Evolutionary conservation across 53 echinoderm and acorn worm species (phyloP).

Genomic region (Mesocentrotus franciscanus): DNA sequence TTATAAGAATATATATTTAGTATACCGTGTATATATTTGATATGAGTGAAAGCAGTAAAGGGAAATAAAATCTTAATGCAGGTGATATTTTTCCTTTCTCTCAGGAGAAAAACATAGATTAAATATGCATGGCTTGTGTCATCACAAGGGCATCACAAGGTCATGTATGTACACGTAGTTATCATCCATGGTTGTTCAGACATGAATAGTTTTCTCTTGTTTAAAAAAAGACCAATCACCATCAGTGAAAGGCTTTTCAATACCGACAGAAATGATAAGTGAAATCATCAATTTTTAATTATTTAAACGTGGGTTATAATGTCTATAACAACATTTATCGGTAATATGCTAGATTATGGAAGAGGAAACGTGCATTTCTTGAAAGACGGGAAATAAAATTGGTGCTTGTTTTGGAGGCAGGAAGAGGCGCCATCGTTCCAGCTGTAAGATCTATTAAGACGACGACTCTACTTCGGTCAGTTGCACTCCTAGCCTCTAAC

Average conservation of each 20-base stretch:
- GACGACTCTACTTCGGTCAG: neutral
- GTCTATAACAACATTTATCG: too few relatives aligned
- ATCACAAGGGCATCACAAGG: neutral
- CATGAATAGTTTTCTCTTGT: too few relatives aligned
- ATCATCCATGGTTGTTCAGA: neutral
- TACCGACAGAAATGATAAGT: too few relatives aligned
- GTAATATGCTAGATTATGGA: neutral
- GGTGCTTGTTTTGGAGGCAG: neutral
- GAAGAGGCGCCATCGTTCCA: constrained; percentile 6
- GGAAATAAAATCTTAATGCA: neutral
- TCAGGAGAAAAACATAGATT: neutral
- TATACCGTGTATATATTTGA: too few relatives aligned
- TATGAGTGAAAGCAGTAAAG: neutral
- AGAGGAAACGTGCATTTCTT: neutral
- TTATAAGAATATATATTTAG: too few relatives aligned
- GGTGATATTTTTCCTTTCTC: neutral
- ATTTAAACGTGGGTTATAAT: too few relatives aligned
- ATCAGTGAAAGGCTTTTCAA: too few relatives aligned
- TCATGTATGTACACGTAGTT: neutral
- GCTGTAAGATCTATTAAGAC: constrained; percentile 27
- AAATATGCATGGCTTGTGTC: neutral
- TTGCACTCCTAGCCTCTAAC: neutral
- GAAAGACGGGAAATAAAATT: neutral
- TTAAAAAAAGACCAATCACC: too few relatives aligned
- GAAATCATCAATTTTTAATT: too few relatives aligned